phyloP scores from a whole-genome alignment of 1,140 invertebrate species.

The Drosophila albomicans region DNA sequence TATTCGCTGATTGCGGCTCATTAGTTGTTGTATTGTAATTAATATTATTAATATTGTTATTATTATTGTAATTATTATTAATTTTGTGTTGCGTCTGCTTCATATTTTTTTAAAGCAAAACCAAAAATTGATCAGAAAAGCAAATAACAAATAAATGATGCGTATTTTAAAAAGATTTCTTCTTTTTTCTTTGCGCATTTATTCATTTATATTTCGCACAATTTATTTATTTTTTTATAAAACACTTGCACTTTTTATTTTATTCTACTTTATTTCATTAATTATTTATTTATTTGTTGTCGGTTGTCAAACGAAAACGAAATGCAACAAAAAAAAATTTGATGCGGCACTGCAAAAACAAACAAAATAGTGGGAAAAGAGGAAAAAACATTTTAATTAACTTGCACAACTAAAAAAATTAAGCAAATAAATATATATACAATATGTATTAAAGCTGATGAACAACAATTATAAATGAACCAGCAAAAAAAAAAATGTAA shows the following conservation, averaged over 20 bases:
- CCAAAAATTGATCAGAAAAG: slow-evolving; percentile 31
- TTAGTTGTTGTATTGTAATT: slow-evolving; percentile 57
- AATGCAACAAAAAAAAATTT: slow-evolving; percentile 43
- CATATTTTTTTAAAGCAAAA: slow-evolving; percentile 52
- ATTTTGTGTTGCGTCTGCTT: slow-evolving; percentile 63
- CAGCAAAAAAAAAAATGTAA: slow-evolving; percentile 20
- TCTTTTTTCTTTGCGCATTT: slow-evolving; percentile 11
- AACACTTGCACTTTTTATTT: slow-evolving; percentile 32
- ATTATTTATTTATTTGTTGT: neutral
- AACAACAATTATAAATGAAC: neutral
- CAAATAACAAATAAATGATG: neutral
- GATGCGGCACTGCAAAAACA: slow-evolving; percentile 56
- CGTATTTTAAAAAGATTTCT: slow-evolving; percentile 10
- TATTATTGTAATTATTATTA: slow-evolving; percentile 62
- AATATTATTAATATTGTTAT: slow-evolving; percentile 61
- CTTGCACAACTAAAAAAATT: slow-evolving; percentile 7
- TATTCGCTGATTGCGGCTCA: slow-evolving; percentile 48
- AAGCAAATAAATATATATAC: slow-evolving; percentile 21
- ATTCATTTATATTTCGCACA: slow-evolving; percentile 26
- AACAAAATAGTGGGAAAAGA: slow-evolving; percentile 12
- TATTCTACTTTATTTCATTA: too few relatives aligned
- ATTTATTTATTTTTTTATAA: slow-evolving; percentile 13
- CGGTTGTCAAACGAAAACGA: slow-evolving; percentile 41
- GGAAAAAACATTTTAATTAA: slow-evolving; percentile 40
- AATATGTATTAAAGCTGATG: neutral